phyloP scores from a whole-genome alignment of 2,888 invertebrate species.

The Aphelenchoides bicaudatus region DNA sequence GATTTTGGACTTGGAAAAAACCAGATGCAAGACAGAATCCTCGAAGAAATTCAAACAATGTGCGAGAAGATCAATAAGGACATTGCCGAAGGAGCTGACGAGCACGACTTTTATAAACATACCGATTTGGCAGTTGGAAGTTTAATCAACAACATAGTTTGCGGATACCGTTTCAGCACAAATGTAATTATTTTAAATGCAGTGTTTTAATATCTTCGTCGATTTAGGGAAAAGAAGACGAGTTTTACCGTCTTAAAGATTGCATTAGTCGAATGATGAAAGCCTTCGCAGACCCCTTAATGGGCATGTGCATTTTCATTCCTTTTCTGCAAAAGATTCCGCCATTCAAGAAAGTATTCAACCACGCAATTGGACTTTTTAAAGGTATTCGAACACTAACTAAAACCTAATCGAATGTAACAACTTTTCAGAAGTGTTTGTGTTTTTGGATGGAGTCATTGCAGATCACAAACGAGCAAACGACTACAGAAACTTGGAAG shows the following conservation, averaged over 20 bases:
- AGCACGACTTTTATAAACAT: neutral
- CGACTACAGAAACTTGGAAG: conserved; percentile 14
- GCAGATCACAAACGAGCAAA: conserved; percentile 13
- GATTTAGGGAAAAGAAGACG: conserved; percentile 11
- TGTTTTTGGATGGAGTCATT: neutral
- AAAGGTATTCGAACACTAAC: too few species aligned
- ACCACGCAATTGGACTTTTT: neutral
- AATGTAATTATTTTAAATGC: neutral
- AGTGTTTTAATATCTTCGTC: neutral
- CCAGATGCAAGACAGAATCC: conserved; percentile 10
- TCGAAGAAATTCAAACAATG: conserved; percentile 15
- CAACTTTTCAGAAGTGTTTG: neutral
- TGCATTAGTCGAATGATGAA: conserved; percentile 9
- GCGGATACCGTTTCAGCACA: conserved; percentile 10
- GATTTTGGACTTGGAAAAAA: conserved; percentile 19
- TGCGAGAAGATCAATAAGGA: neutral
- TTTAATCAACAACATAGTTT: conserved; percentile 7
- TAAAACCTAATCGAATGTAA: neutral
- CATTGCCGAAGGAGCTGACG: neutral
- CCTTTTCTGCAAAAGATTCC: neutral
- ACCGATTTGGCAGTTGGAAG: conserved; percentile 17
- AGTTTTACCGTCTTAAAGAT: conserved; percentile 8
- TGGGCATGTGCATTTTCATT: neutral
- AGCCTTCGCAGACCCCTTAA: neutral
- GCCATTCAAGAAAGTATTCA: neutral